These are phyloP conservation scores for Pangasius djambal DNA, from an alignment of 2,797 vertebrate genomes.

Conservation along the genomic window DNA sequence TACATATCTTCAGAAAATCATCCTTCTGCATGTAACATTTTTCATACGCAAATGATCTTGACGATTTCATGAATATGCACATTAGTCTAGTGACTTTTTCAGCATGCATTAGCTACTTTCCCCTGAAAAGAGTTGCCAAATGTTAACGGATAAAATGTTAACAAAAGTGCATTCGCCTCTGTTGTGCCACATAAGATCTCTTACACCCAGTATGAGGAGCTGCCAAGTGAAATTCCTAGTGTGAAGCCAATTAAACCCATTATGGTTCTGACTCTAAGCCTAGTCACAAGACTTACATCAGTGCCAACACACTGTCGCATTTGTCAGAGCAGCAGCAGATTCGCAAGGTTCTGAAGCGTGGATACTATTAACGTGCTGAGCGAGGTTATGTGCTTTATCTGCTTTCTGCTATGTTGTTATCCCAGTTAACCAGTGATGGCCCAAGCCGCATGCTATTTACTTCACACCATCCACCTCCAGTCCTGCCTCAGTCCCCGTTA, in stretches of 20 bases:
- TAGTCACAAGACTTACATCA: conserved; percentile 6
- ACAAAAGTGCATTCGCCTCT: background rate
- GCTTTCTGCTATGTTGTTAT: conserved; percentile 40
- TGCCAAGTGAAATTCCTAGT: conserved; percentile 14
- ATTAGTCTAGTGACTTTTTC: background rate
- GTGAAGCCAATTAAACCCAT: conserved; percentile 19
- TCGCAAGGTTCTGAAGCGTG: conserved; percentile 24
- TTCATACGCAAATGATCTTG: background rate
- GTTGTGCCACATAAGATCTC: conserved; percentile 5
- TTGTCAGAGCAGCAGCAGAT: conserved; percentile 27
- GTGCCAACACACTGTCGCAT: conserved; percentile 15
- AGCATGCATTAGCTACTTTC: background rate
- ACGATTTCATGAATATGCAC: background rate
- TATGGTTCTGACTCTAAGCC: conserved; percentile 7
- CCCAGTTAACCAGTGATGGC: conserved; percentile 27
- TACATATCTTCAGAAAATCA: background rate
- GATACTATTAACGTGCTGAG: conserved; percentile 29
- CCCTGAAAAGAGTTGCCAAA: background rate
- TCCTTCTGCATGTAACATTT: background rate
- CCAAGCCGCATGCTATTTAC: conserved; percentile 18
- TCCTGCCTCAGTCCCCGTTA: conserved; percentile 67
- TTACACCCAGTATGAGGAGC: background rate
- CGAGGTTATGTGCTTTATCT: conserved; percentile 15
- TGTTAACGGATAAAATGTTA: background rate
- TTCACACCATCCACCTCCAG: conserved; percentile 65